Base-by-base conservation (phyloP, 2,888 invertebrate species). In the Empis livida region DNA sequence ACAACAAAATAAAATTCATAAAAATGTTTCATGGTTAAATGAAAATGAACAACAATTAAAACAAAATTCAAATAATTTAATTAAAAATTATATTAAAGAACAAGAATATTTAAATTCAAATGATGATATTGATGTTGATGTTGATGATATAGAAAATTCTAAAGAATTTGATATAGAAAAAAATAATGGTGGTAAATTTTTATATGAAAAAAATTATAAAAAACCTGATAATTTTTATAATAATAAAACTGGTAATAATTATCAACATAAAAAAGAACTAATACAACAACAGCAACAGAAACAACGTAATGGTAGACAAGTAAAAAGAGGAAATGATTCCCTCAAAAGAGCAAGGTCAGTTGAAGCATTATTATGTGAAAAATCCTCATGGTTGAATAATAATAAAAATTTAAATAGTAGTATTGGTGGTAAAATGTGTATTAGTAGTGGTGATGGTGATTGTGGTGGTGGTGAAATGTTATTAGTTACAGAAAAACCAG, bases 301-400 rank as follows among this genome's bases (percentile, higher is more conserved):
- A 48, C 62, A 23, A 27, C 41, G 41, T 41, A 41, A 20, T 41
- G 41, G 41, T 68, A 73, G 73, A 43, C 73, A 73, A 48, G 61
- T 71, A 17, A 68, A 77, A 66, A 61, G 77, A 43, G 74, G 77
- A 52, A 73, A 73, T 58, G 78, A 79, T 56, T 76, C 79, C 44
- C 80, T 89, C 63, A 89, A 90, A 67, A 77, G 91, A 49, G 89
- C 91, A 5, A 77, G 89, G 38, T 89, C 90, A 46, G 90, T 91
- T 43, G 91, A 91, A 67, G 82, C 88, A 4, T 74, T 90, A 50
- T 77, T 85, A 59, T 77, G 83, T 53, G 78, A 80, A 55, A 80
- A 80, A 56, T 64, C 67, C 14, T 61, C 67, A 5, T 68, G 68
- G 67, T 52, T 51, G 38, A 2, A 35, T n/a, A 35, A 35, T n/a